A percentile compares a stretch with the other conserved stretches of the same genome.
phyloP scores from a whole-genome alignment of 2,113 vertebrate species.

The Cepphus grylle region DNA sequence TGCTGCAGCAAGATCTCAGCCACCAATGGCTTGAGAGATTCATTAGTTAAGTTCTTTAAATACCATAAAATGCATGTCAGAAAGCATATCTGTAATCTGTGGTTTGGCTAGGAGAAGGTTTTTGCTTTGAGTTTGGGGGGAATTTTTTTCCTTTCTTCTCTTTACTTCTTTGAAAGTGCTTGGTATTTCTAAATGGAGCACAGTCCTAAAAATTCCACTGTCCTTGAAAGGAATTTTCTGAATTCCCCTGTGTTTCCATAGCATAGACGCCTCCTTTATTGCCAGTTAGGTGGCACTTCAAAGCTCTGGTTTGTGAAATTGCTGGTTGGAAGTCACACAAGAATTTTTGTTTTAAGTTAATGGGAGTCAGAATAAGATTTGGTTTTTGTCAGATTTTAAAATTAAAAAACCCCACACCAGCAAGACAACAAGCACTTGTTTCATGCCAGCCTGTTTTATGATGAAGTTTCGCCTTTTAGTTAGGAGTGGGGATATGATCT shows the following conservation, averaged over 20 bases:
- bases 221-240: slow-evolving; percentile 24
- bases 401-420: not conserved
- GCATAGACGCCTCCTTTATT: not conserved
- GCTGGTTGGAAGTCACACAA: slow-evolving; percentile 9
- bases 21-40: not conserved
- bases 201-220: slow-evolving; percentile 34
- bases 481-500: not conserved
- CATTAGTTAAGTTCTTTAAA: slow-evolving; percentile 29
- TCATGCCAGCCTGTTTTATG: not conserved
- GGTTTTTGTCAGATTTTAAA: not conserved
- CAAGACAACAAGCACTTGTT: slow-evolving; percentile 11
- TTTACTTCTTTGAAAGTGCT: not conserved
- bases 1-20: not conserved
- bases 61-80: not conserved
- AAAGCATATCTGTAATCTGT: not conserved
- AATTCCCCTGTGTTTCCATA: slow-evolving; percentile 8
- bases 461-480: not conserved
- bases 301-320: slow-evolving; percentile 27
- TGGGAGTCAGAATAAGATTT: not conserved
- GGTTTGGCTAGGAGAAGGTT: not conserved
- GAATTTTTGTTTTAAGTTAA: slow-evolving; percentile 25
- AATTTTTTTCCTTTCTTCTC: not conserved
- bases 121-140: slow-evolving; percentile 20
- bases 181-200: slow-evolving; percentile 12
- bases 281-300: slow-evolving; percentile 20